These are phyloP conservation scores for Siniperca knerii DNA, from an alignment of 2,113 vertebrate genomes.

Conservation along the genomic window DNA sequence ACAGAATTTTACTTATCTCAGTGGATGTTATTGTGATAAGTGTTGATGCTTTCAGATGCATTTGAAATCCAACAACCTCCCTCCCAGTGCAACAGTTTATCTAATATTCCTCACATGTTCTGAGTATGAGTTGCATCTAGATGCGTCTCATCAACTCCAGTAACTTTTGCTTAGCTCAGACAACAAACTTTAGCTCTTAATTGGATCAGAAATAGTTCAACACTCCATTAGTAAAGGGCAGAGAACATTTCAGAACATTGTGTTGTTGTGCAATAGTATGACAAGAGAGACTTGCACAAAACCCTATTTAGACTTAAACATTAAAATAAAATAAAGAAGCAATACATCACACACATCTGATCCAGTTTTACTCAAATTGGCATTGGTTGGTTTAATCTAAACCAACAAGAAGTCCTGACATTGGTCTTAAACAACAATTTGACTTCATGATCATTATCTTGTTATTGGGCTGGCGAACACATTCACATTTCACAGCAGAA, in stretches of 20 bases:
- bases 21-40: no score
- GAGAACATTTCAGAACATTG: not conserved
- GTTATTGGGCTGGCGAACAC: not conserved
- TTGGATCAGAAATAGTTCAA: conserved; percentile 30
- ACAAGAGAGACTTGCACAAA: not conserved
- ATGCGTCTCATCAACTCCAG: not conserved
- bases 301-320: not conserved
- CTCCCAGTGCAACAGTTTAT: not conserved
- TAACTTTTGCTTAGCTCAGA: conserved; percentile 11
- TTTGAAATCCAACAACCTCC: not conserved
- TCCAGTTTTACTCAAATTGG: not conserved
- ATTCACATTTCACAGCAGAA: not conserved
- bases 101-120: not conserved
- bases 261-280: conserved; percentile 11
- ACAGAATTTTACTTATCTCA: not conserved
- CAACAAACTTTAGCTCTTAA: conserved; percentile 20
- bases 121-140: not conserved
- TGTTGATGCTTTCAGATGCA: not conserved
- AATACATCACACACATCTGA: not conserved
- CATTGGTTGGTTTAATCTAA: not conserved
- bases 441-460: not conserved
- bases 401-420: not conserved
- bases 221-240: conserved; percentile 30
- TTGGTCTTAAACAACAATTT: not conserved
- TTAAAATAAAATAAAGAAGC: not conserved